Conservation (phyloP, 2,113 vertebrate genomes). For the Elgaria multicarinata region DNA sequence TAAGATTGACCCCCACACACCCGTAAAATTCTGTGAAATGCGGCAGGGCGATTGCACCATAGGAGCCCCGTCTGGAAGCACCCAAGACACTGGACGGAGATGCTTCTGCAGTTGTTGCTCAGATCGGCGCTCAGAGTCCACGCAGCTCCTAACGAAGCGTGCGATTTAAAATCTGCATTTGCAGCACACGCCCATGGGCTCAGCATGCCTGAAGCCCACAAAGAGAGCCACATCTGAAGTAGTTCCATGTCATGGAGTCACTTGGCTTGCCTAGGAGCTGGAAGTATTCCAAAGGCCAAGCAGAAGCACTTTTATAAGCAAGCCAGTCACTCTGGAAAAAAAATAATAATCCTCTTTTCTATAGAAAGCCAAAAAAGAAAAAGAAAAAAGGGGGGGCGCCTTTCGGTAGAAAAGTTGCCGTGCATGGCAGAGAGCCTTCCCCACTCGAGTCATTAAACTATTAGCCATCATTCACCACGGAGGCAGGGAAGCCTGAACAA, state of each 20-base stretch:
- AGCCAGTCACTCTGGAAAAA: neutral
- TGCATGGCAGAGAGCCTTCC: too few species aligned
- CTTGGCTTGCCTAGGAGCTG: conserved; percentile 32
- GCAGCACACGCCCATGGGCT: neutral
- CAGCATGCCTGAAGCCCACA: neutral
- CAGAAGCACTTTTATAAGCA: neutral
- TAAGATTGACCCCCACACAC: too few species aligned
- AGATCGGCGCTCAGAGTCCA: neutral
- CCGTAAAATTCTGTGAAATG: too few species aligned
- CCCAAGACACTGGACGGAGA: neutral
- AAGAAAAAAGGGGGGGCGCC: too few species aligned
- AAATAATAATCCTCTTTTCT: conserved; percentile 28
- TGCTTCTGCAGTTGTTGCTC: neutral
- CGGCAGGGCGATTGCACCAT: too few species aligned
- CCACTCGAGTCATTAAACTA: neutral
- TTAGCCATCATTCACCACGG: neutral
- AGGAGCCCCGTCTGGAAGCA: neutral
- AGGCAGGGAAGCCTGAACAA: neutral
- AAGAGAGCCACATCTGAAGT: neutral
- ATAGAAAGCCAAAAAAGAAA: conserved; percentile 6
- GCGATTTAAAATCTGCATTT: fast-evolving
- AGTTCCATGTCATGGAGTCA: conserved; percentile 37
- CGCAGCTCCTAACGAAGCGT: fast-evolving
- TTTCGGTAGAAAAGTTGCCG: neutral
- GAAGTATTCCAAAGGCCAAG: neutral